Percentiles rank a stretch among this genome's conserved stretches.
Conservation (phyloP, 2,888 invertebrate species). For the Drosophila prolongata region DNA sequence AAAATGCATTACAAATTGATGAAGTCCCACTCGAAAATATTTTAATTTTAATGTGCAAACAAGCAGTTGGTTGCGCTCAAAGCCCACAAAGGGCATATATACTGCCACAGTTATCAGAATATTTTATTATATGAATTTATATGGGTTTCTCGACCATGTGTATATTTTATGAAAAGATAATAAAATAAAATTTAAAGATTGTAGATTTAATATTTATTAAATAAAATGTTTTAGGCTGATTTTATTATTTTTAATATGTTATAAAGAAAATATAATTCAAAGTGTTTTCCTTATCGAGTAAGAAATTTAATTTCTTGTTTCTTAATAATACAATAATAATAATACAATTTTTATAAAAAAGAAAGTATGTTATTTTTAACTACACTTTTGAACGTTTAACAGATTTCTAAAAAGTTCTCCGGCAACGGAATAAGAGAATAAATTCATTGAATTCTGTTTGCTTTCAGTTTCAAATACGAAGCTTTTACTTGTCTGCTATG, state of each 20-base stretch:
- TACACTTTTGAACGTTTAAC: too few relatives aligned
- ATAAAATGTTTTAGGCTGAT: too few relatives aligned
- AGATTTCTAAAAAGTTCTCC: neutral
- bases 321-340: too few relatives aligned
- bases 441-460: conserved; percentile 5
- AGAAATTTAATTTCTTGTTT: too few relatives aligned
- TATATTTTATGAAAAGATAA: too few relatives aligned
- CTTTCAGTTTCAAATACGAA: neutral
- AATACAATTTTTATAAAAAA: too few relatives aligned
- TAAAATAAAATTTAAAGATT: too few relatives aligned
- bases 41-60: conserved; percentile 30
- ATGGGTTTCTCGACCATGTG: neutral
- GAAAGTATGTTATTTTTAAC: too few relatives aligned
- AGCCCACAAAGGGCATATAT: conserved; percentile 16
- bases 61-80: conserved; percentile 1
- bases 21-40: conserved; percentile 16
- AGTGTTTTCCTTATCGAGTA: too few relatives aligned
- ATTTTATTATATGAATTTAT: conserved; percentile 1
- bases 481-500: conserved; percentile 1
- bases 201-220: too few relatives aligned
- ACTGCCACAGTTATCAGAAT: conserved; percentile 6
- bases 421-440: neutral
- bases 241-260: too few relatives aligned
- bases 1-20: conserved; percentile 40
- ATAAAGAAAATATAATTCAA: too few relatives aligned